Conservation (phyloP, 2,113 vertebrate genomes). For the Nannospalax galili region DNA sequence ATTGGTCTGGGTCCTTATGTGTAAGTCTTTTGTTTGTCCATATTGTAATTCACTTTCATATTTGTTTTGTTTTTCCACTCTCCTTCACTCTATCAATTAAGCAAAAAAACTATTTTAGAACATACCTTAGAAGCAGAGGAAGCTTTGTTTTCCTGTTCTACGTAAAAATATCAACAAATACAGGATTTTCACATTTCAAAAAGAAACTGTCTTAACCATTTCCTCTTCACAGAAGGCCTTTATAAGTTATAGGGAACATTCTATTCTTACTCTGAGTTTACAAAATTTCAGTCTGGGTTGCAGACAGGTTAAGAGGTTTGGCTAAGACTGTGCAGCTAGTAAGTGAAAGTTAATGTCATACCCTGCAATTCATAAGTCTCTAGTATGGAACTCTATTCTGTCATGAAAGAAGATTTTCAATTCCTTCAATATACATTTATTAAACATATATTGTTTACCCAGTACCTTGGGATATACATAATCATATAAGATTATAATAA, state of each 20-base stretch:
- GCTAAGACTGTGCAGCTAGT: neutral
- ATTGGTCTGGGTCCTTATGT: neutral
- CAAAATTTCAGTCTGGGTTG: neutral
- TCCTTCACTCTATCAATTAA: neutral
- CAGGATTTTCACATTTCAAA: neutral
- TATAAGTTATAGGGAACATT: neutral
- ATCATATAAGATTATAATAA: slow-evolving; percentile 10
- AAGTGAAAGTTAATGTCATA: neutral
- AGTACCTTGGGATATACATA: neutral
- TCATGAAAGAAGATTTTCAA: neutral
- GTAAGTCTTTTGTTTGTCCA: neutral
- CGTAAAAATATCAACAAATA: neutral
- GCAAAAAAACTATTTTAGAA: neutral
- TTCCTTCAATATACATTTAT: neutral
- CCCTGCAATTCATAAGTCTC: neutral
- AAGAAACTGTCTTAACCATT: neutral
- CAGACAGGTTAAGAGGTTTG: neutral
- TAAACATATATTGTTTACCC: neutral
- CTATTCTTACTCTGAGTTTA: neutral
- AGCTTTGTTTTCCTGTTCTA: neutral
- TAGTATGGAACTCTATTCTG: neutral
- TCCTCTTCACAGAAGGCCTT: neutral
- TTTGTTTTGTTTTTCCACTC: neutral
- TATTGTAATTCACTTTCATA: neutral
- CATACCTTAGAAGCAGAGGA: neutral